Base-by-base conservation (phyloP, 2,888 invertebrate genomes). In the Thysanoteuthis rhombus region DNA sequence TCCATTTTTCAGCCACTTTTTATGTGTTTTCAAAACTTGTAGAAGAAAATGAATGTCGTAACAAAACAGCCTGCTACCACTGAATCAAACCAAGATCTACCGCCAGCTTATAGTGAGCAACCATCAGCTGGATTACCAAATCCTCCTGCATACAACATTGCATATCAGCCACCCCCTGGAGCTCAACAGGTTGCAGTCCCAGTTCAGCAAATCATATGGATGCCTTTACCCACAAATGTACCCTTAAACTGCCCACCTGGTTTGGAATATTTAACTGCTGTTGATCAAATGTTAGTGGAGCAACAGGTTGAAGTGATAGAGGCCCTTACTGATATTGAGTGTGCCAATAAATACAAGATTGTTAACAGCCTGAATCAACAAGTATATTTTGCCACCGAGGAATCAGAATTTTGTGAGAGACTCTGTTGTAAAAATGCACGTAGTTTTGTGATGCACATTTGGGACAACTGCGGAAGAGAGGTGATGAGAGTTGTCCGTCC, bases 401-500 rank as follows among this genome's bases (percentile, higher is more conserved):
- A 97, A 94, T 97, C 97, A 19, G 97, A 96, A 45, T 95, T 95
- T 58, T 97, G 97, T 94, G 94, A 95, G 93, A 94, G 97, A 36
- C 96, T 96, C 94, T 97, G 96, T 94, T 97, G 97, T 95, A 97
- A 97, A 2, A 94, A 96, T 10, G 94, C 95, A 32, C 95, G 97
- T 93, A 96, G 97, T 19, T 97, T 97, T 94, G 94, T 95, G 42
- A 97, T 97, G 94, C 97, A 97, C 94, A 96, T 97, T 39, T 96
- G 97, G 90, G 97, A 97, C 94, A 97, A 97, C 94, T 90, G 95
- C 47, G 96, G 95, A n/a, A 95, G 95, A 96, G 97, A 97, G 94
- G 95, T 97, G n/a, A 96, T 97, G 36, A 95, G 96, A 42, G 95
- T 96, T 19, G 94, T 89, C 22, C 94, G 97, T 90, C 95, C 96